Conservation (phyloP, 2,113 vertebrate species). For the Pelobates fuscus region DNA sequence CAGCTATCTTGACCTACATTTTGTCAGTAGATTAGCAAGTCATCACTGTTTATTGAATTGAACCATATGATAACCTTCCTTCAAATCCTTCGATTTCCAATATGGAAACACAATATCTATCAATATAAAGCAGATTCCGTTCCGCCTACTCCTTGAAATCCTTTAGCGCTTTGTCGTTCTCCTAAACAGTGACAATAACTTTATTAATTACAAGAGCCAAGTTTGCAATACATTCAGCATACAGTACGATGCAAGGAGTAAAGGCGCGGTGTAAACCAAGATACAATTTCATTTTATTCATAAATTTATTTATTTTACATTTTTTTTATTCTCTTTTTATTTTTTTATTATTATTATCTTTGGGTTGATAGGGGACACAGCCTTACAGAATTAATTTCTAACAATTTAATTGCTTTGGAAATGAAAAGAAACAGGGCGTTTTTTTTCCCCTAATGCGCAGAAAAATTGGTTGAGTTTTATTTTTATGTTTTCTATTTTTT, state of each 20-base stretch:
- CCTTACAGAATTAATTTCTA: slow-evolving; percentile 7
- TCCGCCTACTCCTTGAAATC: too few species aligned
- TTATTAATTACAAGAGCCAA: too few species aligned
- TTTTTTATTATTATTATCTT: not conserved
- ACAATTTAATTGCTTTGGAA: slow-evolving; percentile 33
- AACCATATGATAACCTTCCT: too few species aligned
- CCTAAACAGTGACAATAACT: too few species aligned
- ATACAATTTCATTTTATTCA: slow-evolving; percentile 16
- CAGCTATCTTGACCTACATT: too few species aligned
- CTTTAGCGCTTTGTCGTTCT: too few species aligned
- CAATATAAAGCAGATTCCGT: too few species aligned
- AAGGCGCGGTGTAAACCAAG: slow-evolving; percentile 6
- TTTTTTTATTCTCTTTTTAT: not conserved
- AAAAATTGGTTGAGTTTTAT: slow-evolving; percentile 9
- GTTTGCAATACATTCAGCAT: too few species aligned
- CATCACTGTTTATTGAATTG: too few species aligned
- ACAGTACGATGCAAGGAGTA: not conserved
- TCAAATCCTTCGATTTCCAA: too few species aligned
- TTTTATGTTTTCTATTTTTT: slow-evolving; percentile 57
- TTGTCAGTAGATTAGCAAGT: too few species aligned
- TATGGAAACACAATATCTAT: too few species aligned
- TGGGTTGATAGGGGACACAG: not conserved
- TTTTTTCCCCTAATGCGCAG: not conserved
- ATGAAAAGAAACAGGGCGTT: not conserved
- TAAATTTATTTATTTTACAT: not conserved